These are phyloP conservation scores for Heterotis niloticus DNA, from an alignment of 2,113 vertebrate genomes.

Conservation along the genomic window DNA sequence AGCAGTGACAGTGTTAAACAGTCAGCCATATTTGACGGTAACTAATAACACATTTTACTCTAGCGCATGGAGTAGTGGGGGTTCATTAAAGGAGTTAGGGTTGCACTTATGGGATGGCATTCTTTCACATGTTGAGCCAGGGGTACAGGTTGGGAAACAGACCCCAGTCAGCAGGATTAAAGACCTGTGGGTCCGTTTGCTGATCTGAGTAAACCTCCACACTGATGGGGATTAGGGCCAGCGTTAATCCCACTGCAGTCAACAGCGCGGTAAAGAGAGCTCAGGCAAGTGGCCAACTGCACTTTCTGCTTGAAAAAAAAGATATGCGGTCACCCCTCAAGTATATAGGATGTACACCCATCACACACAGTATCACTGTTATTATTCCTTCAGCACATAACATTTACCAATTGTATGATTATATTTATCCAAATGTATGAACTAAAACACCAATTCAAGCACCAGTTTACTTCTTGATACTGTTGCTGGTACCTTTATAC, in stretches of 20 bases:
- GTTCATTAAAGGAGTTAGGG: neutral
- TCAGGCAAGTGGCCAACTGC: neutral
- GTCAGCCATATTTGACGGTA: too few relatives aligned
- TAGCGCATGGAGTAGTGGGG: neutral
- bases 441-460: too few relatives aligned
- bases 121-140: neutral
- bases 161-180: slow-evolving; percentile 35
- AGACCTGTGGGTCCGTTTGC: slow-evolving; percentile 15
- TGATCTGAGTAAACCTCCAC: slow-evolving; percentile 34
- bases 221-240: slow-evolving; percentile 18
- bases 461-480: too few relatives aligned
- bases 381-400: neutral
- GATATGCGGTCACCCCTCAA: neutral
- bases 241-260: slow-evolving; percentile 18
- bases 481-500: too few relatives aligned
- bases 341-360: too few relatives aligned
- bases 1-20: neutral
- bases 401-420: too few relatives aligned
- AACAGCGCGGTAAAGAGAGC: neutral
- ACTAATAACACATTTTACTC: too few relatives aligned
- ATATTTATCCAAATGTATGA: too few relatives aligned
- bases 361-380: neutral
- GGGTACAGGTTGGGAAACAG: slow-evolving; percentile 9
- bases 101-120: neutral
- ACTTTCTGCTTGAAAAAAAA: neutral